Percentiles rank a stretch among this genome's conserved stretches.
These are phyloP conservation scores for Serripes groenlandicus DNA, from an alignment of 2,888 invertebrate species.

Conservation along the genomic window DNA sequence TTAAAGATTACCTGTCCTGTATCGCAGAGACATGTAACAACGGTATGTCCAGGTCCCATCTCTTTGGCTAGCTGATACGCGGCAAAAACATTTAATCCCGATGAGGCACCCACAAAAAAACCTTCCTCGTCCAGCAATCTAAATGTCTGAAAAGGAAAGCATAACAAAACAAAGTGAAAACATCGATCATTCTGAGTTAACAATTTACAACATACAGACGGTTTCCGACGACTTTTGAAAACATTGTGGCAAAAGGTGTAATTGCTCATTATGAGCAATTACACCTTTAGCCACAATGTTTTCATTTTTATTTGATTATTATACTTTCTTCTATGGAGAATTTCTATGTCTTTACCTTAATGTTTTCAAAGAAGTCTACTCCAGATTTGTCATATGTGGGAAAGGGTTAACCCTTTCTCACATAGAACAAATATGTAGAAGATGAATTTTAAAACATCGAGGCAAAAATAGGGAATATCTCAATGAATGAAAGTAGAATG, in stretches of 20 bases:
- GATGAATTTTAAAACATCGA: too few species aligned
- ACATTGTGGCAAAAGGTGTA: background rate
- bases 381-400: too few species aligned
- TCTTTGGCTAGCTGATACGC: constrained; percentile 84
- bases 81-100: constrained; percentile 85
- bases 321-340: too few species aligned
- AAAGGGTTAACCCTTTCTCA: too few species aligned
- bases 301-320: background rate
- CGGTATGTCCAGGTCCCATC: constrained; percentile 85
- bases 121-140: constrained; percentile 85
- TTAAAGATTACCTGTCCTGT: constrained; percentile 81
- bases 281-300: background rate
- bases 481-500: too few species aligned
- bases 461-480: too few species aligned
- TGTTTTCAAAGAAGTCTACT: too few species aligned
- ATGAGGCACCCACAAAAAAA: constrained; percentile 86
- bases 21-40: constrained; percentile 86
- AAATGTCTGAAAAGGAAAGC: constrained; percentile 78
- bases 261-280: background rate
- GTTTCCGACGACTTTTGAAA: background rate
- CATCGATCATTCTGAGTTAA: background rate
- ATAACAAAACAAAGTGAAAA: background rate
- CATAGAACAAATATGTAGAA: too few species aligned
- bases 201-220: background rate
- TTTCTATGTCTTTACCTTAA: too few species aligned